A percentile compares a stretch with the other conserved stretches of the same genome.
Conservation (phyloP, 2,113 vertebrate species). For the Sterrhoptilus dennistouni region DNA sequence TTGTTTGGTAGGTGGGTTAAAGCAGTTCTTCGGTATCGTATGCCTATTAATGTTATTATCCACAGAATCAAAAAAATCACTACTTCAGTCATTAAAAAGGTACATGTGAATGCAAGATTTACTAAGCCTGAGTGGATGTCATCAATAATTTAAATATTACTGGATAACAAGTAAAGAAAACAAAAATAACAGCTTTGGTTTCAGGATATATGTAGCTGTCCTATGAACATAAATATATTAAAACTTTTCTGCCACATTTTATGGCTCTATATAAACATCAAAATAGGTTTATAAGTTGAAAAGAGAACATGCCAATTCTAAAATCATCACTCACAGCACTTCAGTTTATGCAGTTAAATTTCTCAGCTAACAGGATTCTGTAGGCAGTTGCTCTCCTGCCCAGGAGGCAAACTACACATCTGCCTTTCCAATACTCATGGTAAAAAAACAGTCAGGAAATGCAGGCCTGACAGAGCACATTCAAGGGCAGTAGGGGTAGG, state of each 20-base stretch:
- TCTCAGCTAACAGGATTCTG: not conserved
- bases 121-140: conserved; percentile 7
- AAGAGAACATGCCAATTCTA: conserved; percentile 4
- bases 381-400: not conserved
- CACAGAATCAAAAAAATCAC: not conserved
- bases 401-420: not conserved
- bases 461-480: not conserved
- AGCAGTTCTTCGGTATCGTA: not conserved
- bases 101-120: conserved; percentile 36
- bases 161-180: conserved; percentile 57
- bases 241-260: conserved; percentile 59
- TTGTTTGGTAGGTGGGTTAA: not conserved
- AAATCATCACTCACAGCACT: not conserved
- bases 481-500: not conserved
- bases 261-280: conserved; percentile 59
- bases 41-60: not conserved
- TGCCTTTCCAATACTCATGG: not conserved
- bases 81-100: conserved; percentile 53
- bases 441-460: not conserved
- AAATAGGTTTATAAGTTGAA: conserved; percentile 56
- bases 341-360: conserved; percentile 16
- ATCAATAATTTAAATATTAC: conserved; percentile 63
- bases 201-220: conserved; percentile 45
- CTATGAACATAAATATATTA: conserved; percentile 58
- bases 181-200: conserved; percentile 60